Base-by-base conservation (phyloP, 2,888 invertebrate species). In the Drosophila imparisetae region DNA sequence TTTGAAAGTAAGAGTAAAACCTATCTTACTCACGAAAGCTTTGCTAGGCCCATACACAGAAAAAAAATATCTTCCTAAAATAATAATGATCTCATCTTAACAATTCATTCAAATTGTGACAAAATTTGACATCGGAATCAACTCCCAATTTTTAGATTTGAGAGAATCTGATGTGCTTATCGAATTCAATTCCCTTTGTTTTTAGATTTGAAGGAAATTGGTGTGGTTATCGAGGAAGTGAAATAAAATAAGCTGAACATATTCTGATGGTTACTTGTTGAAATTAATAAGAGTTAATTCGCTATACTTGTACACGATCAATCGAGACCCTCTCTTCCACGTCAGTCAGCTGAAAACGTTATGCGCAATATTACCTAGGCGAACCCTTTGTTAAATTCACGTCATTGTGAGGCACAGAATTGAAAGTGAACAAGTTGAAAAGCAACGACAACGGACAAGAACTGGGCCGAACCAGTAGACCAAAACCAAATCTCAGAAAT, bases 1-100 rank as follows among this genome's bases (percentile, higher is more conserved):
- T 84, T 88, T 90, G 75, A 90, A 90, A 85, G 86, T 85, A 90
- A 85, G 85, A 85, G 85, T 86, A 80, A 75, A 66, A 53, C 55
- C 42, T 52, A 57, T 72, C 54, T 67, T 62, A 69, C 74, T 74
- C 72, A 65, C 58, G 63, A 86, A 72, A 74, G 74, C 67, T 68
- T 71, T 21, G 13, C 7, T 10, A 1, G 21, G 6, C 21, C 6
- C 21, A 15, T 30, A 57, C 18, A 42, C 15, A 40, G 29, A 11
- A 42, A 30, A 40, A 57, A 13, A 49, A 50, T 13, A 21, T 40
- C 10, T 29, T 8, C n/a, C 11, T 15, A 27, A 27, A 21, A 30
- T 57, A 30, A 21, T 15, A 40, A 15, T 30, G 21, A 30, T 40
- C 29, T 30, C 4, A 30, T n/a, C 18, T 6, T 24, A 34, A 34